Conservation (phyloP, 2,888 invertebrate species). For the Eupelmus urozonus region DNA sequence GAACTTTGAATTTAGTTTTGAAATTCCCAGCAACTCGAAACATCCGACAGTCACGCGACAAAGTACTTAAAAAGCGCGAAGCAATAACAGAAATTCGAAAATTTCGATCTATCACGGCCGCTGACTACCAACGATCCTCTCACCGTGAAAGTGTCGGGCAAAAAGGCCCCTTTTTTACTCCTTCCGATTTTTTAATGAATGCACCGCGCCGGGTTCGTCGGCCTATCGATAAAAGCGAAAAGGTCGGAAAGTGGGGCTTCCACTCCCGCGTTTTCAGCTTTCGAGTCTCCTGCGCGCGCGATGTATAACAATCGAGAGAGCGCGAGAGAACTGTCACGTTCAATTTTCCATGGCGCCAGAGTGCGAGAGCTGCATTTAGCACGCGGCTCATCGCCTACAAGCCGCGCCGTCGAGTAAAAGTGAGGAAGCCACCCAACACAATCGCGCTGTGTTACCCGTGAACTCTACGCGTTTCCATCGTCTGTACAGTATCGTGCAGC, state of each 20-base stretch:
- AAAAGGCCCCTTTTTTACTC: no score
- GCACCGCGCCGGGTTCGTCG: constrained; percentile 14
- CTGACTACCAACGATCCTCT: no score
- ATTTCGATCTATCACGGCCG: no score
- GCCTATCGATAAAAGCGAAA: constrained; percentile 31
- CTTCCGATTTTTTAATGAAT: constrained; percentile 26
- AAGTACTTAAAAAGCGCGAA: no score
- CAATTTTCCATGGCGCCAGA: constrained; percentile 19
- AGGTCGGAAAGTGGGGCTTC: constrained; percentile 28
- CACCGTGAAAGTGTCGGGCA: no score
- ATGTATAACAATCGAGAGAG: constrained; percentile 30
- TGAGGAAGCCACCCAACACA: neutral
- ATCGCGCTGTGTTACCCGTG: neutral
- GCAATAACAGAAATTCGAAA: no score
- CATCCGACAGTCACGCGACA: no score
- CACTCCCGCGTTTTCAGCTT: constrained; percentile 14
- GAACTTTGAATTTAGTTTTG: no score
- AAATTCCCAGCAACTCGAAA: no score
- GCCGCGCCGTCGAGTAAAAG: constrained; percentile 8
- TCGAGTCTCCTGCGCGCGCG: neutral
- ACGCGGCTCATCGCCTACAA: neutral
- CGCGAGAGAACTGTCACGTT: constrained; percentile 21
- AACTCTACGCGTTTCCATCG: neutral
- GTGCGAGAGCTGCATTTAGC: neutral
- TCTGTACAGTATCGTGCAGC: neutral